These are phyloP conservation scores for Aulostomus chinensis DNA, from an alignment of 2,797 vertebrate genomes.

Conservation along the genomic window DNA sequence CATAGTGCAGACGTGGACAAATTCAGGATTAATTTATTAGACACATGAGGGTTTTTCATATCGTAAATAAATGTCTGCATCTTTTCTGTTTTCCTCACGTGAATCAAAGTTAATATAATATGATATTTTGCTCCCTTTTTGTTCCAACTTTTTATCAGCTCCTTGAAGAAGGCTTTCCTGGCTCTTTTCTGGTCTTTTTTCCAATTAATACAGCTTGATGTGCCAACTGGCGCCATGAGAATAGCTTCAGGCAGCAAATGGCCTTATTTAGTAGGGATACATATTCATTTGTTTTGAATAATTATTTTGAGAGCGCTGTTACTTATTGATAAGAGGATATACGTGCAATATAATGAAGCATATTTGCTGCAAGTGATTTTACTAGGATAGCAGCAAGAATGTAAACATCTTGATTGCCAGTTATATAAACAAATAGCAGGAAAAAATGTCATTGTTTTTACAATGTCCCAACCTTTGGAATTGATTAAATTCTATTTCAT, in stretches of 20 bases:
- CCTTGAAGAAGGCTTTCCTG: constrained; percentile 52
- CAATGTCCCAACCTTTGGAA: constrained; percentile 6
- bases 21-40: constrained; percentile 32
- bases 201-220: constrained; percentile 63
- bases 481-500: constrained; percentile 16
- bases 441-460: constrained; percentile 20
- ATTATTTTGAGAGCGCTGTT: constrained; percentile 58
- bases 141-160: constrained; percentile 59
- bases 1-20: neutral
- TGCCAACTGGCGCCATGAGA: constrained; percentile 47
- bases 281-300: constrained; percentile 71
- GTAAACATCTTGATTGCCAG: constrained; percentile 22
- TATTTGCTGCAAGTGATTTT: constrained; percentile 33
- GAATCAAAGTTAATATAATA: constrained; percentile 52
- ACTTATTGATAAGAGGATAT: constrained; percentile 64
- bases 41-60: too few species aligned
- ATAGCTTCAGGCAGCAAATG: constrained; percentile 59
- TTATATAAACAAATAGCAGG: constrained; percentile 25
- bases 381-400: constrained; percentile 33
- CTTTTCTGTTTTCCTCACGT: constrained; percentile 11
- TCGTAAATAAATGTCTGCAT: neutral
- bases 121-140: constrained; percentile 47
- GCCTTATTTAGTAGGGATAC: constrained; percentile 68
- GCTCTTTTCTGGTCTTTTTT: constrained; percentile 51
- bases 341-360: constrained; percentile 30